phyloP scores from a whole-genome alignment of 2,888 invertebrate species.

The Microplitis manilae region DNA sequence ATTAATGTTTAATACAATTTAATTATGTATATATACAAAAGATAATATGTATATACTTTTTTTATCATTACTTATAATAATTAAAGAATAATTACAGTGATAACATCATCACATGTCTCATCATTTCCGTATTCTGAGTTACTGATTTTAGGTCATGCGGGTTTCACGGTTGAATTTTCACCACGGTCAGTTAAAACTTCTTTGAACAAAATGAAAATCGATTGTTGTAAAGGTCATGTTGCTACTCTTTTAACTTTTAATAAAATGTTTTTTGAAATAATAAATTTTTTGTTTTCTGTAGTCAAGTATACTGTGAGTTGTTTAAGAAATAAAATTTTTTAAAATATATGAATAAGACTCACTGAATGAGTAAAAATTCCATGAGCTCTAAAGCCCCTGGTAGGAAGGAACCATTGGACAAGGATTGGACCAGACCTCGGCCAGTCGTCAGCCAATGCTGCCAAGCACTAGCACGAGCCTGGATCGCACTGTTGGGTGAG shows the following conservation, averaged over 20 bases:
- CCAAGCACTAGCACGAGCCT: too few relatives aligned
- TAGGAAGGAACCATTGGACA: too few relatives aligned
- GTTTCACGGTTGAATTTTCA: conserved; percentile 35
- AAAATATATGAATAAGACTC: too few relatives aligned
- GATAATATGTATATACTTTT: neutral
- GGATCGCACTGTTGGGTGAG: too few relatives aligned
- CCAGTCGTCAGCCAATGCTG: too few relatives aligned
- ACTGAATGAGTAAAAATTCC: too few relatives aligned
- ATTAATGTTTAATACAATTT: neutral
- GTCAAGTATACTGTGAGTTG: too few relatives aligned
- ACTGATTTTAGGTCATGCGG: conserved; percentile 46
- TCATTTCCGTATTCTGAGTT: conserved; percentile 46
- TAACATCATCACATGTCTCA: conserved; percentile 9
- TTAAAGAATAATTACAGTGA: conserved; percentile 22
- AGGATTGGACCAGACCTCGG: too few relatives aligned
- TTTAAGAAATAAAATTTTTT: too few relatives aligned
- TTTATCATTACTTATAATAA: neutral
- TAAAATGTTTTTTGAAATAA: neutral
- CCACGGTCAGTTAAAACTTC: conserved; percentile 44
- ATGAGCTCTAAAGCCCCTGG: too few relatives aligned
- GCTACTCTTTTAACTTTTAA: neutral
- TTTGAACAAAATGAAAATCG: conserved; percentile 37
- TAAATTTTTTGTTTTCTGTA: neutral
- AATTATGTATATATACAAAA: too few relatives aligned
- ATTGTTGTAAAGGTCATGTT: conserved; percentile 20